A percentile compares a stretch with the other conserved stretches of the same genome.
These are phyloP conservation scores for Psephotus haematonotus DNA, from an alignment of 2,113 vertebrate genomes.

Conservation along the genomic window DNA sequence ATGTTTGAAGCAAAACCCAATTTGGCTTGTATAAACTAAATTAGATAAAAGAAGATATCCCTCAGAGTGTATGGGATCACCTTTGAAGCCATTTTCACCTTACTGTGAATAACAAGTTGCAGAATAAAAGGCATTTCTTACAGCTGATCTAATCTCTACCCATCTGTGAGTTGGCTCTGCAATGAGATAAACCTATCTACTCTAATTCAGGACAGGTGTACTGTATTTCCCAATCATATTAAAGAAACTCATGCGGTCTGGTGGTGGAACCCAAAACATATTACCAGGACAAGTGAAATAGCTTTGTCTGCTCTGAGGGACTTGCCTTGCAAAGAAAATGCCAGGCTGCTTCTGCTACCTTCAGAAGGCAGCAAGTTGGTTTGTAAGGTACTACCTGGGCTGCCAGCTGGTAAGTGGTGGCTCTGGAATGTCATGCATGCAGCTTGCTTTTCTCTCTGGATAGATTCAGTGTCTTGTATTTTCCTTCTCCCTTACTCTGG, in stretches of 20 bases:
- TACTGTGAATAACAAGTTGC: slow-evolving; percentile 9
- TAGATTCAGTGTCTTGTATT: neutral
- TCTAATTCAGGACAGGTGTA: slow-evolving; percentile 26
- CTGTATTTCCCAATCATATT: neutral
- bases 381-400: neutral
- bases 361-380: neutral
- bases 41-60: slow-evolving; percentile 53
- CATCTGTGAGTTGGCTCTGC: slow-evolving; percentile 34
- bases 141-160: slow-evolving; percentile 51
- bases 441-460: neutral
- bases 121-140: slow-evolving; percentile 50
- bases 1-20: slow-evolving; percentile 57
- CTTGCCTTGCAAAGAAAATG: neutral
- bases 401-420: neutral
- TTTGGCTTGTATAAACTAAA: slow-evolving; percentile 61
- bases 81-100: slow-evolving; percentile 32
- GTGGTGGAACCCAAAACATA: neutral
- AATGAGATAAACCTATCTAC: slow-evolving; percentile 15
- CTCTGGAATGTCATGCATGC: accelerated
- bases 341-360: accelerated
- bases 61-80: neutral
- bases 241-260: neutral
- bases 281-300: neutral
- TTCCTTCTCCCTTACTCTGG: neutral
- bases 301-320: neutral